Evolutionary conservation across 1,140 invertebrate genomes (phyloP).

Genomic region (Camponotus vicinus): DNA sequence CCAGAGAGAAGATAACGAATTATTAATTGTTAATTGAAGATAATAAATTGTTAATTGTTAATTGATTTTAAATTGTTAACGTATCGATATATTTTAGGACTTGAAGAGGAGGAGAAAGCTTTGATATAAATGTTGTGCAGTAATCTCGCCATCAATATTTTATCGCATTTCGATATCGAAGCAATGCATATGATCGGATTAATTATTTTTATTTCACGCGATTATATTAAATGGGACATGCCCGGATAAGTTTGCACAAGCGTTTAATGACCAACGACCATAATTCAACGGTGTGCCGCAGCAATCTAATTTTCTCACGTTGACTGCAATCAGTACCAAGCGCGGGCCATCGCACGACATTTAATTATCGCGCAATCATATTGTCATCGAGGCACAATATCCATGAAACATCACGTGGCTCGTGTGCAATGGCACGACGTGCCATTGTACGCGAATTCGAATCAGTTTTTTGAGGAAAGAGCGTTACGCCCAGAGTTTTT

Average conservation of each 20-base stretch:
- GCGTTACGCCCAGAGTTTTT: background rate
- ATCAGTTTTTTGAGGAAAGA: background rate
- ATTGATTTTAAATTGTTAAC: too few relatives aligned
- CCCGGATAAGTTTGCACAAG: background rate
- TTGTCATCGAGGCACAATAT: conserved; percentile 25
- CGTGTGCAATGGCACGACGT: conserved; percentile 12
- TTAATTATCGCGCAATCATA: conserved; percentile 53
- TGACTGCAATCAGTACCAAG: conserved; percentile 55
- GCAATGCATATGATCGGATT: background rate
- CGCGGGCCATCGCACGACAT: conserved; percentile 28
- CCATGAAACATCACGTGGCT: conserved; percentile 31
- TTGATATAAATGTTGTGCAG: too few relatives aligned
- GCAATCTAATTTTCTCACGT: conserved; percentile 67
- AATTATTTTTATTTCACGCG: background rate
- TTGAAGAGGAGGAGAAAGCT: too few relatives aligned
- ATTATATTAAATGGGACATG: conserved; percentile 46
- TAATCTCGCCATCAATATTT: background rate
- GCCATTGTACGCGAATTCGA: conserved; percentile 23
- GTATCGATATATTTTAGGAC: too few relatives aligned
- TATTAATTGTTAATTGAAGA: too few relatives aligned
- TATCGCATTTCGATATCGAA: background rate
- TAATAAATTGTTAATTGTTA: too few relatives aligned
- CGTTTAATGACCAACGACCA: conserved; percentile 32
- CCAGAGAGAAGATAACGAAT: too few relatives aligned
- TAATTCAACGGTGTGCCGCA: conserved; percentile 30